Conservation (phyloP, 2,888 invertebrate species). For the Scaptomyza reducta region DNA sequence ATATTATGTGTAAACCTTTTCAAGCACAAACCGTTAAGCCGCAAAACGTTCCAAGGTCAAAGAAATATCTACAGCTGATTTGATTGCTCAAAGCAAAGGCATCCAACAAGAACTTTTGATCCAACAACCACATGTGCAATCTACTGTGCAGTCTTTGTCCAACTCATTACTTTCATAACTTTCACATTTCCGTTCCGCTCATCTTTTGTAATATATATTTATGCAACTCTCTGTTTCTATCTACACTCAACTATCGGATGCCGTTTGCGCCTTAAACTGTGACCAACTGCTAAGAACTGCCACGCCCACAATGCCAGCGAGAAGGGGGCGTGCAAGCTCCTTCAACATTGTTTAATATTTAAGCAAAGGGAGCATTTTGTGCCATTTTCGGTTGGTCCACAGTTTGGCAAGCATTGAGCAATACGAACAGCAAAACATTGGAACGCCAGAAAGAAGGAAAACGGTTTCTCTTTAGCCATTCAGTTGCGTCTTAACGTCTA, state of each 20-base stretch:
- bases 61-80: background rate
- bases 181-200: conserved; percentile 33
- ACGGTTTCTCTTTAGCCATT: conserved; percentile 41
- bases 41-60: conserved; percentile 9
- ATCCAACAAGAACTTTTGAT: conserved; percentile 24
- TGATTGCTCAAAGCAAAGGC: conserved; percentile 25
- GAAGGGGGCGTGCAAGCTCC: conserved; percentile 44
- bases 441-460: conserved; percentile 31
- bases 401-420: conserved; percentile 45
- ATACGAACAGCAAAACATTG: conserved; percentile 5
- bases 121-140: conserved; percentile 6
- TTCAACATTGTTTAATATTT: conserved; percentile 68
- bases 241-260: conserved; percentile 31
- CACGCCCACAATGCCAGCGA: conserved; percentile 29
- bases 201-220: conserved; percentile 83
- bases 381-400: conserved; percentile 62
- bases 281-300: conserved; percentile 40
- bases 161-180: conserved; percentile 12
- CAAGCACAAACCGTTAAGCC: conserved; percentile 6
- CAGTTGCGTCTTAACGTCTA: conserved; percentile 46
- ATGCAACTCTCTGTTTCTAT: conserved; percentile 30
- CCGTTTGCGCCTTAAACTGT: conserved; percentile 35
- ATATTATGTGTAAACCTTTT: conserved; percentile 34
- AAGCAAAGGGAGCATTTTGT: conserved; percentile 62
- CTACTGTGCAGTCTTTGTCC: conserved; percentile 6